Percentiles rank a stretch among this genome's conserved stretches.
These are phyloP conservation scores for Petrolisthes cinctipes DNA, from an alignment of 2,888 invertebrate species.

Conservation along the genomic window DNA sequence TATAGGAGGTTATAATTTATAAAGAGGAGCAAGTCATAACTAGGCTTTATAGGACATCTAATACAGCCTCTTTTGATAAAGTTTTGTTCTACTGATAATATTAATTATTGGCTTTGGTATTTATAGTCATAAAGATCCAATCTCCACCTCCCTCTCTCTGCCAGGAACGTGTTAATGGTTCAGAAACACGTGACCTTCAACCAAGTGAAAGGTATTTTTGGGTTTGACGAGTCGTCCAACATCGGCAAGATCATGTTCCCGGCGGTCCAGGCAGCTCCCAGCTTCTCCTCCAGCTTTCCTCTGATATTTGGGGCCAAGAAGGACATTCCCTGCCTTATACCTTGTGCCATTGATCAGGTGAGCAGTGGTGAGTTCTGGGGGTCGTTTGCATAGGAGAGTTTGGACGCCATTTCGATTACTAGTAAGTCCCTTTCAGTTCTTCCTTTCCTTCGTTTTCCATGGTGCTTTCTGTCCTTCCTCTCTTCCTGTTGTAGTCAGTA, in stretches of 20 bases:
- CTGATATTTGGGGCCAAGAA: slow-evolving; percentile 86
- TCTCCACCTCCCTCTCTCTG: no score
- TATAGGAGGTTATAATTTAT: no score
- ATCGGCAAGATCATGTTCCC: slow-evolving; percentile 98
- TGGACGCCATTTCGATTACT: neutral
- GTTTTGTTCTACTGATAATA: no score
- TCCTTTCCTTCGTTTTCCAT: neutral
- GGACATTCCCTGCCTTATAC: slow-evolving; percentile 86
- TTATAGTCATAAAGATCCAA: no score
- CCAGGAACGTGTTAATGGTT: slow-evolving; percentile 74
- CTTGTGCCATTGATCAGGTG: slow-evolving; percentile 97
- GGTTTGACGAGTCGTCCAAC: slow-evolving; percentile 94
- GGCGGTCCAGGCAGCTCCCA: slow-evolving; percentile 94
- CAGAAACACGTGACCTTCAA: slow-evolving; percentile 97
- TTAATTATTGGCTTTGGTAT: no score
- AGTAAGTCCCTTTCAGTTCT: neutral
- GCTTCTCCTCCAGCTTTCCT: slow-evolving; percentile 90
- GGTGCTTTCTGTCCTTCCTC: neutral
- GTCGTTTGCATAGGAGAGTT: neutral
- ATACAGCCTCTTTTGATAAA: no score
- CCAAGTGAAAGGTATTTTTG: slow-evolving; percentile 98
- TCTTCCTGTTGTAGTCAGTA: neutral
- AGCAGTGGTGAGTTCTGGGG: slow-evolving; percentile 6
- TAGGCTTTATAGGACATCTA: no score
- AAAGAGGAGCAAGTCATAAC: no score